Conservation (phyloP, 2,113 vertebrate species). For the Erythrocercus mccallii region DNA sequence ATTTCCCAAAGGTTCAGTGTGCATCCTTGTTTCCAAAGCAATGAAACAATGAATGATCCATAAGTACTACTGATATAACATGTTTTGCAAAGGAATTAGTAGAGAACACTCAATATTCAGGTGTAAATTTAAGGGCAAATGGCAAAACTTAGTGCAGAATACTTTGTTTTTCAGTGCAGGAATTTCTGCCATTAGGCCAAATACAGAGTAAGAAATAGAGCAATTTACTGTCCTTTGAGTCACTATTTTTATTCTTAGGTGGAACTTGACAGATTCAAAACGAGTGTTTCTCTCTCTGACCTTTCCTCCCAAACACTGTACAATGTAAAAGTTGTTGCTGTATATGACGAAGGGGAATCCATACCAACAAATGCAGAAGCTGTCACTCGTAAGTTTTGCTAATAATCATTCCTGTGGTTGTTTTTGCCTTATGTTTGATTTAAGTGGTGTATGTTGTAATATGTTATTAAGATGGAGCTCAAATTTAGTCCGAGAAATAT, state of each 20-base stretch:
- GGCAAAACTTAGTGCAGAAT: not conserved
- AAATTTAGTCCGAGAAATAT: not conserved
- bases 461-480: not conserved
- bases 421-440: not conserved
- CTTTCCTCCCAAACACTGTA: conserved; percentile 89
- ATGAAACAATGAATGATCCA: not conserved
- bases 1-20: not conserved
- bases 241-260: conserved; percentile 65
- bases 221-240: not conserved
- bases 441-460: not conserved
- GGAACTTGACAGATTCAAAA: conserved; percentile 80
- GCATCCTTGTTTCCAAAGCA: not conserved
- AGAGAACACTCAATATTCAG: not conserved
- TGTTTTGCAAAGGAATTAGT: not conserved
- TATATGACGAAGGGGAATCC: conserved; percentile 83
- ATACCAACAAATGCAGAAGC: conserved; percentile 71
- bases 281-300: conserved; percentile 71
- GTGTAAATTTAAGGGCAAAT: not conserved
- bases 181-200: not conserved
- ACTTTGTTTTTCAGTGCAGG: not conserved
- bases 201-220: not conserved
- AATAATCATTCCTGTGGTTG: not conserved
- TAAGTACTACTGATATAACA: not conserved
- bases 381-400: conserved; percentile 82
- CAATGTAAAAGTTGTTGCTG: conserved; percentile 81